Percentiles rank a stretch among this genome's conserved stretches.
Evolutionary conservation across 2,888 invertebrate species (phyloP).

Genomic region (Adelphocoris suturalis): DNA sequence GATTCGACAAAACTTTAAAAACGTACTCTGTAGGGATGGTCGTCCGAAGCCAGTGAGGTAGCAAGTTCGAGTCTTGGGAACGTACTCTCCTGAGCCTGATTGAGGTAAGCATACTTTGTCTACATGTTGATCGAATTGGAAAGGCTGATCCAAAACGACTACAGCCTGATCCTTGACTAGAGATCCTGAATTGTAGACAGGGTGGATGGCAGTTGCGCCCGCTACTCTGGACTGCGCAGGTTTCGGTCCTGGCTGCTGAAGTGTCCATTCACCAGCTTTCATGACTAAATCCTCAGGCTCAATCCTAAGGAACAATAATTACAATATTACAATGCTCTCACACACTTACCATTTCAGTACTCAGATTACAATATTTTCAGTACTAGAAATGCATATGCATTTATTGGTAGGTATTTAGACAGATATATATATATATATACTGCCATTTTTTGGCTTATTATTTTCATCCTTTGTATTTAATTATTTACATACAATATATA

Average conservation of each 20-base stretch:
- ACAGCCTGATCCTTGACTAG: constrained; percentile 86
- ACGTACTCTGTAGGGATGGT: constrained; percentile 86
- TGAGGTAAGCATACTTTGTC: constrained; percentile 87
- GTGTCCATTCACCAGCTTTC: constrained; percentile 91
- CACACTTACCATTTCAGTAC: too few species aligned
- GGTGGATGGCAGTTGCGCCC: constrained; percentile 85
- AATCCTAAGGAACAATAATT: constrained; percentile 79
- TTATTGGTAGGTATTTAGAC: too few species aligned
- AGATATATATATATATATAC: too few species aligned
- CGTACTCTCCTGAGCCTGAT: constrained; percentile 78
- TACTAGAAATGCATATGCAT: too few species aligned
- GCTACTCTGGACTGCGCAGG: constrained; percentile 89
- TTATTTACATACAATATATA: too few species aligned
- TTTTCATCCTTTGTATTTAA: too few species aligned
- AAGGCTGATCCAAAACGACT: constrained; percentile 82
- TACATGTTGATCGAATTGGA: constrained; percentile 85
- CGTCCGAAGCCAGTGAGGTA: constrained; percentile 92
- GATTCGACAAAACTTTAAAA: background rate
- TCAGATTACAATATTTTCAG: too few species aligned
- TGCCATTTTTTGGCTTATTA: too few species aligned
- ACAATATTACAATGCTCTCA: background rate
- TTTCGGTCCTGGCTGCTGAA: constrained; percentile 87
- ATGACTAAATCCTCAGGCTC: constrained; percentile 85
- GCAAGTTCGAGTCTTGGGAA: constrained; percentile 82
- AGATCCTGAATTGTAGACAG: constrained; percentile 83